Conservation (phyloP, 2,797 vertebrate genomes). For the Notoglanidium macrostoma region DNA sequence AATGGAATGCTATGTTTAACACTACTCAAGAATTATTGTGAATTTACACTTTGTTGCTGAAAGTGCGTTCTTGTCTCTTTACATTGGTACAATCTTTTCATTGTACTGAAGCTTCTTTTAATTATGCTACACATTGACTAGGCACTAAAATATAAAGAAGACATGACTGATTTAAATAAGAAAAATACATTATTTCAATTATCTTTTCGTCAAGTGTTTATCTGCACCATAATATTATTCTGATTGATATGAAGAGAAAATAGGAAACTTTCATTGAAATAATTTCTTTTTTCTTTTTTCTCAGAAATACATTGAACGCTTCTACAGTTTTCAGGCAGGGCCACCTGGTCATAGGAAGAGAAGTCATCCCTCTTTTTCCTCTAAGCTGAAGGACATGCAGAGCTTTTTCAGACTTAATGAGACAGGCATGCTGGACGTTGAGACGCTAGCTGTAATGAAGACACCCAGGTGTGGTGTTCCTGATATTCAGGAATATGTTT, state of each 20-base stretch:
- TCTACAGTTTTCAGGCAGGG: slow-evolving; percentile 70
- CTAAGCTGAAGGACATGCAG: slow-evolving; percentile 80
- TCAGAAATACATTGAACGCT: slow-evolving; percentile 75
- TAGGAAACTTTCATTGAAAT: neutral
- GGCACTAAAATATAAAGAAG: neutral
- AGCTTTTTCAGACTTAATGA: slow-evolving; percentile 75
- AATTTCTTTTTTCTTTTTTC: slow-evolving; percentile 22
- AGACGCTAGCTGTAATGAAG: slow-evolving; percentile 72
- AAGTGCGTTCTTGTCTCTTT: neutral
- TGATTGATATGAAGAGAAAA: neutral
- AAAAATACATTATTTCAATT: neutral
- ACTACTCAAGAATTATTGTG: neutral
- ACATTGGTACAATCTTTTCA: neutral
- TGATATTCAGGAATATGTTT: slow-evolving; percentile 74
- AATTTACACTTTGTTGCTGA: neutral
- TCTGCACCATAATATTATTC: neutral
- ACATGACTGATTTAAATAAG: neutral
- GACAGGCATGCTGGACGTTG: slow-evolving; percentile 69
- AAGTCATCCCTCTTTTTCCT: slow-evolving; percentile 66
- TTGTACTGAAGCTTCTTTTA: neutral
- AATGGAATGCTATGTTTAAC: neutral
- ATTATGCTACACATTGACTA: neutral
- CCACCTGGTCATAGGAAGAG: slow-evolving; percentile 64
- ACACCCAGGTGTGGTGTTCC: slow-evolving; percentile 77
- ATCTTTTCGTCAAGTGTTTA: neutral